Evolutionary conservation across 2,113 vertebrate species (phyloP), one percentile per base, ranked within the genome.

Genomic region (Lophius piscatorius): DNA sequence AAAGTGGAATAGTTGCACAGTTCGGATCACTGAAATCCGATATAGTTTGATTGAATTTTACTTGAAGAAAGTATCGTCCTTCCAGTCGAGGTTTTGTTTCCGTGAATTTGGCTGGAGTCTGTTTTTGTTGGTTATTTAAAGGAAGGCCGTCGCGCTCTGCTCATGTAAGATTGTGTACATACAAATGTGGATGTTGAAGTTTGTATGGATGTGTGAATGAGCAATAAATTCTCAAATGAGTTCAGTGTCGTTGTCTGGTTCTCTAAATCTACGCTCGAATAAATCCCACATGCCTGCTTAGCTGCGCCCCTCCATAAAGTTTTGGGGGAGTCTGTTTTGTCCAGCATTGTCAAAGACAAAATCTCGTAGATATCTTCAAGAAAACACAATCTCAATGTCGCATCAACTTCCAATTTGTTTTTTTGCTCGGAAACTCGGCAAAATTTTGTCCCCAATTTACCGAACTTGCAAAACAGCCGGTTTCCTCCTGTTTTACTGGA

Each of bases 191-290:
- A 93, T 91, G 91, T 92, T 89, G 91, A 88, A 94, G 91, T 91
- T 93, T 92, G 91, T 91, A 91, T 93, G 92, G 89, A 92, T 86
- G 92, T 91, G 82, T 94, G 93, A 89, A 86, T 93, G 92, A 93
- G 92, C 93, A 96, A 96, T 98, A 96, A 97, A 94, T 81, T 67
- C 28, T 88, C 68, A 65, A 72, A 70, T 21, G 24, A 83, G 10
- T 22, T 14, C 36, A 17, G 11, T 3, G 12, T 35, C 11, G 29
- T 31, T 31, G 1, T 31, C 11, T 31, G 3, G 8, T 10, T 31
- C 26, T 28, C 5, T 6, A 28, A 5, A 28, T 28, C 9, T 28
- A 9, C 5, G 26, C 26, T 28, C 26, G n/a, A n/a, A n/a, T n/a
- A n/a, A n/a, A n/a, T n/a, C n/a, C n/a, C n/a, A n/a, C n/a, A n/a